phyloP scores from a whole-genome alignment of 2,113 vertebrate genomes.

The Fukomys damarensis region DNA sequence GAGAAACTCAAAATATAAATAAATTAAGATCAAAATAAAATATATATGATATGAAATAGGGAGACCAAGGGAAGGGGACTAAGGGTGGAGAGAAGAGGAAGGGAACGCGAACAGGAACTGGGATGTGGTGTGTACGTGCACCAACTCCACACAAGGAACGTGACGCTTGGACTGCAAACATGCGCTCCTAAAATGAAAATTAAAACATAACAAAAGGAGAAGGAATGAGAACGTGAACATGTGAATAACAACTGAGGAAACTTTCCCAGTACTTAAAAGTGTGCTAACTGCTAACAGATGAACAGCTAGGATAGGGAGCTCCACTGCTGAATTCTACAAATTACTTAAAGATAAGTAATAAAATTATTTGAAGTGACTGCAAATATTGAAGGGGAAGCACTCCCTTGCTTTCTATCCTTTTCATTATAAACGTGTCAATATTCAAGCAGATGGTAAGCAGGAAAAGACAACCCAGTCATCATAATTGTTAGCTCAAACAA shows the following conservation, averaged over 20 bases:
- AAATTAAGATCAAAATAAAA: background rate
- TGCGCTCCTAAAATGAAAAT: background rate
- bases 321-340: background rate
- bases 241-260: background rate
- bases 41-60: background rate
- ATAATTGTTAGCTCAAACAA: background rate
- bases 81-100: background rate
- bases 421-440: background rate
- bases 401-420: background rate
- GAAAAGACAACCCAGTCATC: background rate
- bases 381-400: background rate
- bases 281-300: background rate
- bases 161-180: background rate
- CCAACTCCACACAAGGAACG: background rate
- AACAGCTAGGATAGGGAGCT: background rate
- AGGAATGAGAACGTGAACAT: background rate
- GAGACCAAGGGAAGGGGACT: background rate
- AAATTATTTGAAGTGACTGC: background rate
- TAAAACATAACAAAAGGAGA: background rate
- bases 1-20: background rate
- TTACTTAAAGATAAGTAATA: background rate
- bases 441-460: background rate
- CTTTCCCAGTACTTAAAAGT: background rate
- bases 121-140: background rate
- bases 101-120: background rate